Base-by-base conservation (phyloP, 92 coral and sea anemone species). In the Nematostella vectensis region DNA sequence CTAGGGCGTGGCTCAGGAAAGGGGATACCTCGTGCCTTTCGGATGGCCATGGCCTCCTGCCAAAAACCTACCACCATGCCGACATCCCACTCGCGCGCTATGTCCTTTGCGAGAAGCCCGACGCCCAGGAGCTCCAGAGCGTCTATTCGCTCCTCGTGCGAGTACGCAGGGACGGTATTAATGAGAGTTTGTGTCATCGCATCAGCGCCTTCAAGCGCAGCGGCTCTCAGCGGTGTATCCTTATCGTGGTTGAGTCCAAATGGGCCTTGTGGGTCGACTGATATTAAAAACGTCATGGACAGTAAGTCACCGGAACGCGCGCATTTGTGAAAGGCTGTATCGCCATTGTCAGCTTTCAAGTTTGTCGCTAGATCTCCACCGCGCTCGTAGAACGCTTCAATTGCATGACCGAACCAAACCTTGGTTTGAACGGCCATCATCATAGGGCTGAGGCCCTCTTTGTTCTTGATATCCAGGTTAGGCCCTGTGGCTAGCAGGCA, bases 51-150 rank as follows among this genome's bases (percentile, higher is more conserved):
- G 2, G 89, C 79, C 33, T 82, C 85, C 13, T 61, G 80, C 89
- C 89, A 82, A 61, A 71, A 82, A 11, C 83, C 85, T n/a, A 82
- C 75, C 38, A 82, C 89, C 0, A 81, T 57, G 27, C 62, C 37
- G n/a, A 72, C 69, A 31, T 82, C 89, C 89, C 89, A 82, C 25
- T 82, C 89, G 26, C 89, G 75, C 28, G 89, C 77, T 25, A 82
- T 72, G 55, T 82, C 89, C 45, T 77, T 77, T 24, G 89, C 84
- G 55, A 82, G 55, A 29, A 82, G 40, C 6, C 89, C 89, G 2
- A 82, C 85, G 27, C 89, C 89, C 11, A 82, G 55, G 53, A 82
- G 58, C 29, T 82, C 89, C 19, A 82, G 80, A 4, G 89, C 89
- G 54, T 82, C 80, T 0, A 78, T 55, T 27, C 62, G 65, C 55